Base-by-base conservation (phyloP, 1,140 invertebrate genomes). In the Drosophila pruinosa region DNA sequence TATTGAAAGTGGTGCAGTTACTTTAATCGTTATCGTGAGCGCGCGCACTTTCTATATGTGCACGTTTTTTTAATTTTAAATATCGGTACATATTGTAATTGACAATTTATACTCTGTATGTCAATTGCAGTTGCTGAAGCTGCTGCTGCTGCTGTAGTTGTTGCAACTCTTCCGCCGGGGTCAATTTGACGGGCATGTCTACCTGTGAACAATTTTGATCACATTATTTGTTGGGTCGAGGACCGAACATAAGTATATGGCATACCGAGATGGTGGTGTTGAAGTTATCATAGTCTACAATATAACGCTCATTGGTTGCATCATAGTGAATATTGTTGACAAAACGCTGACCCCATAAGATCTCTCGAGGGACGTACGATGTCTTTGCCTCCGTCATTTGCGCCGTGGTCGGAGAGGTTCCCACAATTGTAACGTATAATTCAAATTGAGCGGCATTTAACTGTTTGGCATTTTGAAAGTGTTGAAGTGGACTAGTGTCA, bases 251-350 rank as follows among this genome's bases (percentile, higher is more conserved):
- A 12, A 5, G 21, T 21, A 1, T n/a, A 0, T 6, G 15, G 64
- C 52, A 45, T 28, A 89, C 90, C 43, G 90, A 89, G 31, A 90
- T 90, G 15, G 97, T 98, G 64, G 95, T 95, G 90, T 99, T 97
- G 91, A 99, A 99, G 73, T 97, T 94, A 22, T 95, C 96, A 90
- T 98, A 99, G 91, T 99, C 97, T 12, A 99, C 97, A 75, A 97
- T 94, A 92, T 99, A 99, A 22, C 95, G 95, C 53, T 98, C 95
- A 41, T 96, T 94, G 47, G 97, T 95, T 81, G 96, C 96, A 75
- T 97, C 97, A 91, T 98, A 99, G 45, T 94, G 94, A 4, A 94
- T 88, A 3, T 93, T 94, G 36, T 94, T 94, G 68, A 94, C 94
- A 82, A 97, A 97, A 7, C 95, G 92, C 89, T 97, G 95, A 2